Base-by-base conservation (phyloP, 2,888 invertebrate species). In the Sarcophaga subvicina region DNA sequence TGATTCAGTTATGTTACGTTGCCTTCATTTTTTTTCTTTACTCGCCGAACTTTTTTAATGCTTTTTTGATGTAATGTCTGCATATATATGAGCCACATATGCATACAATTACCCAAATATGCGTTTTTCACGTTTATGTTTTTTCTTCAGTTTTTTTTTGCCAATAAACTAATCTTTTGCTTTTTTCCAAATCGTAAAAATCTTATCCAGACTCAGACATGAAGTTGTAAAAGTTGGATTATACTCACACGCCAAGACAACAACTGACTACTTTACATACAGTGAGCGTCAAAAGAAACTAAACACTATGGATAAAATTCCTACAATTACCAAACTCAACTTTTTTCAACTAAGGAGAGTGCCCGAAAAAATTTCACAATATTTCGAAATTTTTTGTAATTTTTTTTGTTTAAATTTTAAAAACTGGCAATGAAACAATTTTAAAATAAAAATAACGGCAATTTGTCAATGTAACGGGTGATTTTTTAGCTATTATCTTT, bases 31-130 rank as follows among this genome's bases (percentile, higher is more conserved):
- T 76, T 72, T 75, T 70, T 66, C 54, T 47, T 66, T 20, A 69
- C 14, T 17, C 10, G 10, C 10, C 10, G 37, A 37, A 54, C 73
- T 37, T 75, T 20, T 60, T 75, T 75, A 79, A 85, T 80, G 66
- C 14, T 63, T 62, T 83, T 82, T 86, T 75, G 78, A 76, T 86
- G 86, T 82, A 76, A 62, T 27, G 66, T 70, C 70, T 79, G 62
- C 83, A 72, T 72, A 67, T 67, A 67, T 62, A 25, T 22, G 22
- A 59, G 66, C 64, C 54, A 66, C 25, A 45, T 22, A 77, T 67
- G 54, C 54, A 54, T 54, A 54, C 54, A 54, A 54, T 80, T 62
- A 60, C 17, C 1, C 37, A 78, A 59, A 17, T 54, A 54, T 54
- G 54, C 12, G 12, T 54, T 54, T 54, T 54, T 54, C 14, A 54